Conservation (phyloP, 53 echinoderm and acorn worm species). For the Henricia sp. region DNA sequence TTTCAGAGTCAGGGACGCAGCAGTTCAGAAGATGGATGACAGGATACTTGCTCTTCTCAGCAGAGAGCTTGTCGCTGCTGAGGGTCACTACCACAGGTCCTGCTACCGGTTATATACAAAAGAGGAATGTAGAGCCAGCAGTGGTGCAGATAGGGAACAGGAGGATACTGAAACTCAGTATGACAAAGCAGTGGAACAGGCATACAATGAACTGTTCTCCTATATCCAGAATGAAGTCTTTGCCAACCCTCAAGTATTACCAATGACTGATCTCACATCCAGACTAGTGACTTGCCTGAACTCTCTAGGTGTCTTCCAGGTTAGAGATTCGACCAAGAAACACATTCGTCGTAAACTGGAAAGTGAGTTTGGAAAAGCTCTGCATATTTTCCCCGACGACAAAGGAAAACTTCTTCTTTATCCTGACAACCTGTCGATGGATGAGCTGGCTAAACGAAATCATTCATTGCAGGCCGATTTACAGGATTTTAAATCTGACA, state of each 20-base stretch:
- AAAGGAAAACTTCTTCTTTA: constrained; percentile 33
- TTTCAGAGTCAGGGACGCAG: constrained; percentile 15
- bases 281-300: constrained; percentile 20
- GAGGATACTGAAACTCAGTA: no score
- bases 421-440: no score
- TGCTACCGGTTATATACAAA: constrained; percentile 40
- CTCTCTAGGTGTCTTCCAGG: not conserved
- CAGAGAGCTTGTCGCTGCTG: constrained; percentile 51
- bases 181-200: constrained; percentile 1
- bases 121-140: no score
- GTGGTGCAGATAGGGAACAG: no score
- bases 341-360: constrained; percentile 31
- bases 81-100: constrained; percentile 55
- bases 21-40: constrained; percentile 29
- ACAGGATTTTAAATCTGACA: no score
- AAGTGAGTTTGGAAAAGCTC: constrained; percentile 33
- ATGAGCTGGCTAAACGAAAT: no score
- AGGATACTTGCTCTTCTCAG: constrained; percentile 34
- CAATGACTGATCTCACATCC: constrained; percentile 33
- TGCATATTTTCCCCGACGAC: constrained; percentile 24
- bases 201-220: constrained; percentile 22
- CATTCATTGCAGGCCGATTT: no score
- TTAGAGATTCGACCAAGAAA: constrained; percentile 36
- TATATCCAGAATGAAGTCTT: constrained; percentile 25
- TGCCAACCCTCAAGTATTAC: not conserved